phyloP scores from a whole-genome alignment of 1,140 invertebrate species.

The Alviniconcha marisindica region DNA sequence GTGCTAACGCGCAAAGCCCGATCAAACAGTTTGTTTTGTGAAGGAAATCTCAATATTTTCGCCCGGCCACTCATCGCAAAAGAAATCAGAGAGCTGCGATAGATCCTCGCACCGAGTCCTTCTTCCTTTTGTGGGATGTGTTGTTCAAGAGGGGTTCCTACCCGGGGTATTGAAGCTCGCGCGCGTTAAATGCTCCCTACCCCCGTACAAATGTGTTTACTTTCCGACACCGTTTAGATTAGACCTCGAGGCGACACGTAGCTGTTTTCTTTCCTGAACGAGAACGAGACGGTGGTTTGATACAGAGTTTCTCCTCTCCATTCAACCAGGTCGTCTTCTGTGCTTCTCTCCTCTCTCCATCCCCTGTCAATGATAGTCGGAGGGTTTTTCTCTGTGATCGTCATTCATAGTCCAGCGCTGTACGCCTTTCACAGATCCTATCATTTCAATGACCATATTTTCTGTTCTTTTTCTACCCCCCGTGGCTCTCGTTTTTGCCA shows the following conservation, averaged over 20 bases:
- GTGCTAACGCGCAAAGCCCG: conserved; percentile 6
- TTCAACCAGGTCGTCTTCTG: no score
- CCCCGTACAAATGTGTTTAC: background rate
- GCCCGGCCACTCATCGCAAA: conserved; percentile 17
- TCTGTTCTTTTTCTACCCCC: no score
- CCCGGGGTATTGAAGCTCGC: background rate
- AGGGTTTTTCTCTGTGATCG: conserved; percentile 9
- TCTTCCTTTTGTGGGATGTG: conserved; percentile 22
- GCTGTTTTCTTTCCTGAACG: conserved; percentile 31
- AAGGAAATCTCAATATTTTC: conserved; percentile 37
- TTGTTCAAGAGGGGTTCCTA: background rate
- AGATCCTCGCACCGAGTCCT: conserved; percentile 12
- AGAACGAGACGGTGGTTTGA: background rate
- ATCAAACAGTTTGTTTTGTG: conserved; percentile 41
- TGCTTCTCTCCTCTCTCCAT: no score
- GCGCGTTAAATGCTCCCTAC: conserved; percentile 1
- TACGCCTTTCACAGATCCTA: background rate
- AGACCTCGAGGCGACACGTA: conserved; percentile 24
- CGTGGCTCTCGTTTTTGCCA: background rate
- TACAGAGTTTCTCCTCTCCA: background rate
- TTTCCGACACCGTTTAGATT: conserved; percentile 15
- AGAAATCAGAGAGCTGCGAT: conserved; percentile 26
- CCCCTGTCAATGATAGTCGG: no score
- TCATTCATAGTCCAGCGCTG: background rate
- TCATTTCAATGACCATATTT: no score